Base-by-base conservation (phyloP, 1,140 invertebrate species). In the Muscidifurax raptorellus region DNA sequence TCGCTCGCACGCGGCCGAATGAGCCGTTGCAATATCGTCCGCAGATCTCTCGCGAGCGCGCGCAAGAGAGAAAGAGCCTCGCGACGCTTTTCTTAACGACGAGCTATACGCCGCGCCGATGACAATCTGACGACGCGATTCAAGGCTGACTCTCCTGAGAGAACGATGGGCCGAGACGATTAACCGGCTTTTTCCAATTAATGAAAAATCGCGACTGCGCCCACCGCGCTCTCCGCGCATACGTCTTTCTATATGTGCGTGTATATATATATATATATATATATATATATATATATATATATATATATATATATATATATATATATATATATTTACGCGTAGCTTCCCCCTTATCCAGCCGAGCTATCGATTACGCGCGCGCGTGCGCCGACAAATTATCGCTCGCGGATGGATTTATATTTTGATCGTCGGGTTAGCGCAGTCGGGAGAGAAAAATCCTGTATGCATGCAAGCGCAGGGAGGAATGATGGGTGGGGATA, bases 291-390 rank as follows among this genome's bases (percentile, higher is more conserved):
- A n/a, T 64, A n/a, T 64, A 27, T 66, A 66, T 27, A 64, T 27
- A 22, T 66, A 22, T 25, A 25, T 22, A 66, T 27, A 13, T 13
- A 13, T 2, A 13, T 13, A 47, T 47, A 47, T 40, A 22, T 59
- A n/a, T 59, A 59, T 69, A 28, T 32, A 18, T 12, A 22, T 32
- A 30, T 64, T 82, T 76, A 30, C 2, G 40, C 30, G n/a, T 25
- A 15, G 44, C 22, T 6, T 4, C 4, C 44, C 7, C 22, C n/a
- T 64, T 82, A 82, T 86, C 72, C 30, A 12, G n/a, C 2, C 32
- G 67, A 74, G 78, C 47, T 69, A 83, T 87, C 78, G 84, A 85
- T 85, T 80, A 28, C 83, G 74, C 79, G 83, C 84, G 78, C 84
- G 44, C 30, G 4, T 13, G 13, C 13, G 27, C 81, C 44, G 75